phyloP scores from a whole-genome alignment of 1,140 invertebrate species.

The Polypedilum pembai region DNA sequence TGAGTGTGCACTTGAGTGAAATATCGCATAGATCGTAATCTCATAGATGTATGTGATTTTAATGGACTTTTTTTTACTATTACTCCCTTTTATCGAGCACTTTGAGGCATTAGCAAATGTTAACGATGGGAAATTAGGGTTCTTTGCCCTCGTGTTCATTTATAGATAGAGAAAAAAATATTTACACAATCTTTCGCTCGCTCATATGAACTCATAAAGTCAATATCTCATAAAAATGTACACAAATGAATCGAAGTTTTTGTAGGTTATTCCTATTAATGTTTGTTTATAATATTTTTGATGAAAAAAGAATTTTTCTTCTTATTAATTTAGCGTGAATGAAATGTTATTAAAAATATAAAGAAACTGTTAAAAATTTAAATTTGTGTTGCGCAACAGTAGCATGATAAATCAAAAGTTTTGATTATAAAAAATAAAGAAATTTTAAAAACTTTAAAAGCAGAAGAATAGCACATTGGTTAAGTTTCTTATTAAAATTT shows the following conservation, averaged over 20 bases:
- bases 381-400: no score
- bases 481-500: no score
- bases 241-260: neutral
- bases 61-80: no score
- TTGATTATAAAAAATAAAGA: no score
- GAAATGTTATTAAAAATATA: neutral
- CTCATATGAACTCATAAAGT: neutral
- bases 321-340: neutral
- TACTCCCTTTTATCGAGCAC: no score
- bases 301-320: neutral
- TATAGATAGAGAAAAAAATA: neutral
- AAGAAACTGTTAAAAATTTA: neutral
- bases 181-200: neutral
- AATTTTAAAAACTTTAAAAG: no score
- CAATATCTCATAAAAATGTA: conserved; percentile 12
- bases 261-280: neutral
- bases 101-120: neutral
- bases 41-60: no score
- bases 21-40: no score
- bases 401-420: no score
- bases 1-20: no score
- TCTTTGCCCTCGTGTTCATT: neutral
- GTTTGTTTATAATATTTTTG: neutral
- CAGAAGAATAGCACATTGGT: no score
- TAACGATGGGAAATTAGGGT: neutral